These are phyloP conservation scores for Zygogramma bicolorata DNA, from an alignment of 2,888 invertebrate species.

Conservation along the genomic window DNA sequence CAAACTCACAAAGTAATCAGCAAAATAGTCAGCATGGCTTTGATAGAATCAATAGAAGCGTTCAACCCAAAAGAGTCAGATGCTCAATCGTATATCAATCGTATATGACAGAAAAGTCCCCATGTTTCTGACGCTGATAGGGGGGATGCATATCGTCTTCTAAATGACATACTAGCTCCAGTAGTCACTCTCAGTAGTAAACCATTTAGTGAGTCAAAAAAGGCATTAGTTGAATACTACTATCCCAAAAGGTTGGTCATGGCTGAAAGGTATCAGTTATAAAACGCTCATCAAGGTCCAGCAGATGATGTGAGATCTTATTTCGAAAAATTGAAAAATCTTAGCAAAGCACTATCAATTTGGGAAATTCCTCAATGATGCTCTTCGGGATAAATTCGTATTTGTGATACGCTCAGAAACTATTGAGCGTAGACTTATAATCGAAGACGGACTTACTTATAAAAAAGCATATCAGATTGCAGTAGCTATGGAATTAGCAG, in stretches of 20 bases:
- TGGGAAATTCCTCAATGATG: no score
- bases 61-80: no score
- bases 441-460: slow-evolving; percentile 18
- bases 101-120: slow-evolving; percentile 50
- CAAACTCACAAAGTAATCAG: background rate
- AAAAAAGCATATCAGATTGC: slow-evolving; percentile 13
- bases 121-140: no score
- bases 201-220: slow-evolving; percentile 41
- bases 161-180: slow-evolving; percentile 44
- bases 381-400: slow-evolving; percentile 37
- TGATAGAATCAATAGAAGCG: slow-evolving; percentile 40
- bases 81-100: slow-evolving; percentile 43
- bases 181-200: slow-evolving; percentile 29
- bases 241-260: no score
- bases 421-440: slow-evolving; percentile 37
- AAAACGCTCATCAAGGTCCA: slow-evolving; percentile 45
- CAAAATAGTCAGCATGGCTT: slow-evolving; percentile 35
- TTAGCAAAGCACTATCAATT: no score
- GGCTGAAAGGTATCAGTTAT: slow-evolving; percentile 51
- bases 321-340: no score
- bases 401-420: background rate
- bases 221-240: slow-evolving; percentile 38
- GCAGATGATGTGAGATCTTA: no score
- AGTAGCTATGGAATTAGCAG: slow-evolving; percentile 26
- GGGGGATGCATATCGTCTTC: slow-evolving; percentile 44